Conservation (phyloP, 2,888 invertebrate genomes). For the Trichacis sp. region DNA sequence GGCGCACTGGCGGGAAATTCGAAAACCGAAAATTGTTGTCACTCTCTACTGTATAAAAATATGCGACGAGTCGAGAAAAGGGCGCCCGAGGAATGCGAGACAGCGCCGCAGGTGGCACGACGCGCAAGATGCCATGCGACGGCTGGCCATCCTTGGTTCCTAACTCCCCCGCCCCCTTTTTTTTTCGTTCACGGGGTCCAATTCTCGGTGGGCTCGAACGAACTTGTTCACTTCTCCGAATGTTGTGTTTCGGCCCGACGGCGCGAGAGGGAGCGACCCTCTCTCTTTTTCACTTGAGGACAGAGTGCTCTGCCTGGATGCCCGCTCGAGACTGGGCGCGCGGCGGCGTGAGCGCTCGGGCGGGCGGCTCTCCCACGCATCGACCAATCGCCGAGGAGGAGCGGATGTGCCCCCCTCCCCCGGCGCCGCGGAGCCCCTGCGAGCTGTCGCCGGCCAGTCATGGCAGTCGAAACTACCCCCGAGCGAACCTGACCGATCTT, state of each 20-base stretch:
- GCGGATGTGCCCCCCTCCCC: slow-evolving; percentile 48
- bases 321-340: not conserved
- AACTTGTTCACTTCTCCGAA: no score
- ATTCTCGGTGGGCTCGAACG: no score
- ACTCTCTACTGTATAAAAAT: slow-evolving; percentile 5
- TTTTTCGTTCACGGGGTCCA: no score
- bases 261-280: not conserved
- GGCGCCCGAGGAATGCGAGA: slow-evolving; percentile 13
- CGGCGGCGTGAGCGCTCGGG: slow-evolving; percentile 57
- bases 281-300: not conserved
- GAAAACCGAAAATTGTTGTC: not conserved
- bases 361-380: slow-evolving; percentile 67
- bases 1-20: slow-evolving; percentile 1
- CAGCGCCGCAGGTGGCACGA: slow-evolving; percentile 42
- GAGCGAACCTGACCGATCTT: no score
- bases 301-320: not conserved
- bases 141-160: no score
- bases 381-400: slow-evolving; percentile 64
- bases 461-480: no score
- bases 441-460: no score
- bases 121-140: slow-evolving; percentile 29
- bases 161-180: no score
- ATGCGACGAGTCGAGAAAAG: slow-evolving; percentile 41
- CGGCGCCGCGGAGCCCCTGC: no score
- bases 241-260: no score